These are phyloP conservation scores for Xylocopa sonorina DNA, from an alignment of 1,140 invertebrate genomes.

Conservation along the genomic window DNA sequence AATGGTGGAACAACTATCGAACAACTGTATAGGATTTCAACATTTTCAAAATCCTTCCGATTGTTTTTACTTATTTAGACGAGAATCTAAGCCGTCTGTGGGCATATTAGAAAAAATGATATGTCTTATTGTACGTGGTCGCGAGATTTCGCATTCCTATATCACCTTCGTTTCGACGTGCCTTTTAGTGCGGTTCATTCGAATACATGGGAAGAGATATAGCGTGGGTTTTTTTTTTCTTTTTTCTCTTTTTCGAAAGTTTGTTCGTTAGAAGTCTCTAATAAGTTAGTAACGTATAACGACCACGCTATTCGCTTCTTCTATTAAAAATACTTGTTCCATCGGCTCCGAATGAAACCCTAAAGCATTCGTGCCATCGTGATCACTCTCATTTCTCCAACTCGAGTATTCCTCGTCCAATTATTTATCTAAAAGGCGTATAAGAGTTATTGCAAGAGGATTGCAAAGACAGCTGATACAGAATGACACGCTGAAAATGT, in stretches of 20 bases:
- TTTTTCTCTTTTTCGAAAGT: too few species aligned
- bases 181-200: neutral
- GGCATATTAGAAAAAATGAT: constrained; percentile 34
- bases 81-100: neutral
- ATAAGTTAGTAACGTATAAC: too few species aligned
- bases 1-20: neutral
- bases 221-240: too few species aligned
- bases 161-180: constrained; percentile 10
- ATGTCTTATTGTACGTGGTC: constrained; percentile 46
- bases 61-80: neutral
- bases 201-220: neutral
- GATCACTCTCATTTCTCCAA: neutral
- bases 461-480: too few species aligned
- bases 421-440: neutral
- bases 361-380: constrained; percentile 10
- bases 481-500: too few species aligned
- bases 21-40: too few species aligned
- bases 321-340: neutral
- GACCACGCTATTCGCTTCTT: neutral
- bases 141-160: constrained; percentile 31
- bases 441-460: too few species aligned
- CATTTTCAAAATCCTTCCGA: too few species aligned
- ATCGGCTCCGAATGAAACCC: neutral
- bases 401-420: neutral
- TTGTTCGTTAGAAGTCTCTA: too few species aligned